Base-by-base conservation (phyloP, 1,140 invertebrate genomes). In the Polypedilum vanderplanki region DNA sequence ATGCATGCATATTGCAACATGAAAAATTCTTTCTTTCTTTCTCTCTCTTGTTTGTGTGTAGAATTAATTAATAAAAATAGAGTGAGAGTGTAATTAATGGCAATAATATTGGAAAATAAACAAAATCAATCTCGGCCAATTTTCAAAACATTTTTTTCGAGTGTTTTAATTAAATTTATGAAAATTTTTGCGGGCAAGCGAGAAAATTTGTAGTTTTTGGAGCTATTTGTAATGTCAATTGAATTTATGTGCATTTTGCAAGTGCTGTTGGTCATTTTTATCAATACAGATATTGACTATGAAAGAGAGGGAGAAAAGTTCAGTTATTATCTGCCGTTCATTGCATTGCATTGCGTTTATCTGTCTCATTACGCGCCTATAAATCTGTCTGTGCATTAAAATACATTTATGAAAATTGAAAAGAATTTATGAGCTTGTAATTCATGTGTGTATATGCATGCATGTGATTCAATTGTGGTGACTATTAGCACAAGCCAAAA, bases 221-320 rank as follows among this genome's bases (percentile, higher is more conserved):
- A 18, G 65, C 24, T 33, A 33, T 33, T 33, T 22, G 20, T 22
- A 70, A 70, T 70, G 65, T 70, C 65, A 70, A 70, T 70, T 70
- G 65, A 70, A 70, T 70, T 70, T 70, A 70, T 70, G 65, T 18
- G n/a, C 20, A 22, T 20, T 70, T 20, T 70, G 65, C 46, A 57
- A 57, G 9, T 57, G 46, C 46, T 57, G 12, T 12, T 57, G 10
- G 46, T 15, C 46, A 57, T 12, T 57, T 57, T 57, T 70, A 70
- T 20, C 20, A 20, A 8, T 70, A 70, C 17, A 20, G 8, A 67
- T 17, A n/a, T 15, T 1, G 10, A 67, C 3, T 65, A 20, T 20
- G 7, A 67, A 70, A 70, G 2, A 3, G 24, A 33, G 24, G n/a
- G n/a, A n/a, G n/a, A n/a, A n/a, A n/a, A n/a, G n/a, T n/a, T n/a